Conservation (phyloP, 2,113 vertebrate genomes). For the Eulemur rufifrons region DNA sequence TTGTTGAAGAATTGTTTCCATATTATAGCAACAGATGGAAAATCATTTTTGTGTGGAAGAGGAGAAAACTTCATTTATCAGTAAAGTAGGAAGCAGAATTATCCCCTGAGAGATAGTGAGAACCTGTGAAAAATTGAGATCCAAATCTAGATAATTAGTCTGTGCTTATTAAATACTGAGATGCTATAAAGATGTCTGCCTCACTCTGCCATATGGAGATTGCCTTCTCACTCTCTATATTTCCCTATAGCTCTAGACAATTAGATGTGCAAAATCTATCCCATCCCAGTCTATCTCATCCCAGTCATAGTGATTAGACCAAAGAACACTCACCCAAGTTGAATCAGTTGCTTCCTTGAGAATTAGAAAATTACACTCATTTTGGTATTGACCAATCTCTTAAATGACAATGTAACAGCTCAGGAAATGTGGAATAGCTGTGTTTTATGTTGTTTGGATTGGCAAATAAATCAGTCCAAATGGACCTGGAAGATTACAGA, state of each 20-base stretch:
- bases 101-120: not conserved
- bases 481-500: not conserved
- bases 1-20: not conserved
- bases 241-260: not conserved
- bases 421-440: not conserved
- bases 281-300: not conserved
- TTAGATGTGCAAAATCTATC: not conserved
- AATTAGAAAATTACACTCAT: conserved; percentile 32
- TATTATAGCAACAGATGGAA: not conserved
- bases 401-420: not conserved
- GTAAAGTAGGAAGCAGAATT: not conserved
- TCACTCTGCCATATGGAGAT: not conserved
- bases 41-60: not conserved
- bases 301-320: not conserved
- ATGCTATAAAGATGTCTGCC: not conserved
- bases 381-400: not conserved
- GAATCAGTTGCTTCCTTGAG: not conserved
- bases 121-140: not conserved
- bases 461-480: not conserved
- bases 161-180: not conserved
- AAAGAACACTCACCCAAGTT: not conserved
- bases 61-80: not conserved
- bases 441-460: not conserved
- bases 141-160: not conserved
- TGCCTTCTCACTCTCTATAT: not conserved